phyloP scores from a whole-genome alignment of 2,888 invertebrate genomes.

The Agriopis leucophaearia region DNA sequence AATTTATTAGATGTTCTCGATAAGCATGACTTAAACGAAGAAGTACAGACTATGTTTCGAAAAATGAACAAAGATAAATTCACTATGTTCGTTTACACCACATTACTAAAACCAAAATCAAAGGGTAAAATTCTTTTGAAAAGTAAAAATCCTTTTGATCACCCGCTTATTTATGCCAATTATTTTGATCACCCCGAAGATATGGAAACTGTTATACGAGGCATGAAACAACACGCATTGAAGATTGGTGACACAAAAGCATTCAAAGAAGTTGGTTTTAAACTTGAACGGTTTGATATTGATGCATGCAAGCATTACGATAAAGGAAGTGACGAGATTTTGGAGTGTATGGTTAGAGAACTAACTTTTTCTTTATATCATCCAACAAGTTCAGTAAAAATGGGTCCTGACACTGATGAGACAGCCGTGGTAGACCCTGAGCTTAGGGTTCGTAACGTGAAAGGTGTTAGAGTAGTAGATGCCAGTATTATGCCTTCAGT shows the following conservation, averaged over 20 bases:
- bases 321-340: conserved; percentile 57
- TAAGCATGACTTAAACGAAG: conserved; percentile 59
- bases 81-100: conserved; percentile 80
- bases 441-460: conserved; percentile 82
- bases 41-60: conserved; percentile 56
- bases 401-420: conserved; percentile 83
- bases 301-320: conserved; percentile 62
- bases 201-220: conserved; percentile 62
- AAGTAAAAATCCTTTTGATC: conserved; percentile 88
- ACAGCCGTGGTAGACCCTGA: conserved; percentile 86
- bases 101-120: conserved; percentile 89
- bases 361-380: conserved; percentile 87
- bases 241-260: conserved; percentile 61
- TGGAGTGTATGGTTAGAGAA: conserved; percentile 64
- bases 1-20: conserved; percentile 60
- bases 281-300: conserved; percentile 65
- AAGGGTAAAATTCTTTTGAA: conserved; percentile 88
- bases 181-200: conserved; percentile 87
- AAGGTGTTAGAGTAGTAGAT: conserved; percentile 87
- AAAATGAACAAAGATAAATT: conserved; percentile 61
- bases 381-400: conserved; percentile 88
- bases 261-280: conserved; percentile 60
- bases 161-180: conserved; percentile 88
- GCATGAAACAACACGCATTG: conserved; percentile 56
- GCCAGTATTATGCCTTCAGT: conserved; percentile 89